A percentile compares a stretch with the other conserved stretches of the same genome.
Evolutionary conservation across 2,888 invertebrate species (phyloP).

Genomic region (Polietes domitor): DNA sequence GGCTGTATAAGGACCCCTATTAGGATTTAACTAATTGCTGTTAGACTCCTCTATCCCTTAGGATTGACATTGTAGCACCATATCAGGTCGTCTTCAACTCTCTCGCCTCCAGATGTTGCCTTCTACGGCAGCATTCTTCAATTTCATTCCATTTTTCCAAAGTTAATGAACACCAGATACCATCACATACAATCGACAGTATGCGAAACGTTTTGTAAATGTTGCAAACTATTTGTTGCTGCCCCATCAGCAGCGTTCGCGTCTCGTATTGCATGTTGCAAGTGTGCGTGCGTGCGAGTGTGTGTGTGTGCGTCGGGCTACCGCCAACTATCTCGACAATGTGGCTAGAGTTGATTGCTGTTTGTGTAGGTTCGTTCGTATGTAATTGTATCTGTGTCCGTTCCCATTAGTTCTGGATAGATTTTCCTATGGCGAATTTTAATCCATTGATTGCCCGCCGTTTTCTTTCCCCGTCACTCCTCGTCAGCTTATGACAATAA

Average conservation of each 20-base stretch:
- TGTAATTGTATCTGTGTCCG: conserved; percentile 7
- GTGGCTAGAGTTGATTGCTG: conserved; percentile 20
- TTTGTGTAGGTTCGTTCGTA: not conserved
- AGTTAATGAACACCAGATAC: conserved; percentile 61
- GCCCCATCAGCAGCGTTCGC: not conserved
- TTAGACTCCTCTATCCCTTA: not conserved
- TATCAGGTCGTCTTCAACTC: conserved; percentile 1
- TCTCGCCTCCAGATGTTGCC: conserved; percentile 22
- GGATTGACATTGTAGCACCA: not conserved
- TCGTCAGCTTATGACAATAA: conserved; percentile 1
- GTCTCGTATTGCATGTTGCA: not conserved
- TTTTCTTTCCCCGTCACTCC: not conserved
- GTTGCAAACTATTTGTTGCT: conserved; percentile 56
- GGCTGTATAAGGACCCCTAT: not conserved
- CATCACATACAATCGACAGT: conserved; percentile 51
- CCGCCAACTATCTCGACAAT: not conserved
- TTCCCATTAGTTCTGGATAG: conserved; percentile 31
- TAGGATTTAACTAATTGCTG: conserved; percentile 27
- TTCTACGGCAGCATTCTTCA: conserved; percentile 24
- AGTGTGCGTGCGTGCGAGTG: not conserved
- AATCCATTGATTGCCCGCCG: conserved; percentile 54
- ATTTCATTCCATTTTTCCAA: conserved; percentile 50
- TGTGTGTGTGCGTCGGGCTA: conserved; percentile 29
- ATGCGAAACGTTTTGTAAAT: conserved; percentile 65
- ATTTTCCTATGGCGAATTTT: conserved; percentile 42